Base-by-base conservation (phyloP, 2,888 invertebrate species). In the Lycaena phlaeas region DNA sequence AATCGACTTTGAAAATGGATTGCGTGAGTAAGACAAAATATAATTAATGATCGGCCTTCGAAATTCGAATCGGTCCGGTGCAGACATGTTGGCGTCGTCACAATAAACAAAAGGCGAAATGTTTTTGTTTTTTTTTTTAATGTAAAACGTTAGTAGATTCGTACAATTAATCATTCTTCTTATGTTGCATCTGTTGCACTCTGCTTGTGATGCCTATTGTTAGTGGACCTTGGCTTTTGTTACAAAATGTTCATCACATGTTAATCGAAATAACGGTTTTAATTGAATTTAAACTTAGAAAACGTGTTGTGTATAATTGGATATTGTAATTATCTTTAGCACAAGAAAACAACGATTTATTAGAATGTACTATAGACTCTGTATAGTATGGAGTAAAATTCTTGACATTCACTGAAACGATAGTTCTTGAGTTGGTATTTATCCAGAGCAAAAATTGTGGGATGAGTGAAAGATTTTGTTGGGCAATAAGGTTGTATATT, bases 11-110 rank as follows among this genome's bases (percentile, higher is more conserved):
- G 66, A 79, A 82, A 81, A 81, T 84, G 77, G 76, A 81, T 79
- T 81, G 81, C 78, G 77, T 79, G 82, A 82, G 84, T 84, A 82
- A 82, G 84, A 82, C 84, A 81, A 84, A 82, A 82, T 78, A 76
- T 82, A 84, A 84, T 84, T 82, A 82, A 84, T 84, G 79, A 76
- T 79, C 62, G 65, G 63, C 68, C 67, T 74, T 71, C 71, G 57
- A 79, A 77, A 81, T 76, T 79, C 71, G 79, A 79, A 73, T 76
- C 77, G 76, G 71, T 78, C 63, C 68, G 72, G 73, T 75, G 82
- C 73, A 84, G 82, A 84, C 84, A 82, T 58, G 70, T 68, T 81
- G 82, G 84, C 84, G 84, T 82, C 84, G 74, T 67, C 71, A 72
- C 65, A 66, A 68, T 78, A 79, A 79, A 81, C 78, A 79, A 81